These are phyloP conservation scores for Anthopleura xanthogrammica DNA, from an alignment of 92 coral and sea anemone species.

Conservation along the genomic window DNA sequence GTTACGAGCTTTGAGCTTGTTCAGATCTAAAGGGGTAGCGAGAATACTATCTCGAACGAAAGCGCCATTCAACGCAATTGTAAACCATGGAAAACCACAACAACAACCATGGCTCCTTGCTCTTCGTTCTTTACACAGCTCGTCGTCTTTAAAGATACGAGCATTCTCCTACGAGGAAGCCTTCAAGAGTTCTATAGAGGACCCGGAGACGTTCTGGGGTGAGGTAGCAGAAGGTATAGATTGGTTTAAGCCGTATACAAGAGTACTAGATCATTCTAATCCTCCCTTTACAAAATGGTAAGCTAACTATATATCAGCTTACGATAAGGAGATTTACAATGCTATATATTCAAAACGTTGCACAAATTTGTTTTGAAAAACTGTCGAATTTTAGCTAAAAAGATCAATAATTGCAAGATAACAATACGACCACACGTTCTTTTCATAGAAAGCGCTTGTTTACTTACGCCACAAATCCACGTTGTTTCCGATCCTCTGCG, in stretches of 20 bases:
- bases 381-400: no score
- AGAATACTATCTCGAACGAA: neutral
- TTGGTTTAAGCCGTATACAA: constrained; percentile 79
- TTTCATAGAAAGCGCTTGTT: no score
- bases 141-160: neutral
- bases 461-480: no score
- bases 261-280: constrained; percentile 71
- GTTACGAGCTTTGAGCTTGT: neutral
- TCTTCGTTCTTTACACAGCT: constrained; percentile 8
- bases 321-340: no score
- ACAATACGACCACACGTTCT: no score
- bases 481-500: no score
- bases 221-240: constrained; percentile 77
- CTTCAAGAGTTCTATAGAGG: constrained; percentile 65
- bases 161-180: constrained; percentile 67
- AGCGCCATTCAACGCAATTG: neutral
- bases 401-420: no score
- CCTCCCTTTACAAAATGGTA: constrained; percentile 94
- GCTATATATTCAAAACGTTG: no score
- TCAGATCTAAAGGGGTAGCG: neutral
- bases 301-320: constrained; percentile 2
- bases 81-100: constrained; percentile 1
- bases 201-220: constrained; percentile 83
- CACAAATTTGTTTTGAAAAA: no score
- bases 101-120: constrained; percentile 14